Conservation (phyloP, 2,888 invertebrate genomes). For the Hydraecia micacea region DNA sequence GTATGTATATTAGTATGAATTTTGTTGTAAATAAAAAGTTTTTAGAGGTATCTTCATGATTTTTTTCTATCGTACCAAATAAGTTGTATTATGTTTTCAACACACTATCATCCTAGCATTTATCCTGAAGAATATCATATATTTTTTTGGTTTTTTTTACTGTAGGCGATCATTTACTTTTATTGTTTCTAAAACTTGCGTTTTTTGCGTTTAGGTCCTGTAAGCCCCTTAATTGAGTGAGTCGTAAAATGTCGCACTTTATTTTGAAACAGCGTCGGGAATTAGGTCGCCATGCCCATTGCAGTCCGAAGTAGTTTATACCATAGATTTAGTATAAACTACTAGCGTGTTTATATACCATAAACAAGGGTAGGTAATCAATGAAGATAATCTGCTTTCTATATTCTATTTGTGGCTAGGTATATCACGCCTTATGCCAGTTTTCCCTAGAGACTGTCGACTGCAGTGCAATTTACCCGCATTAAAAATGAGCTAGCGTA, state of each 20-base stretch:
- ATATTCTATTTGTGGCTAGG: conserved; percentile 5
- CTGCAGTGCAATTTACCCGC: conserved; percentile 51
- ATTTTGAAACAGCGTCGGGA: conserved; percentile 5
- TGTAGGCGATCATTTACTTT: too few species aligned
- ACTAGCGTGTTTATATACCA: not conserved
- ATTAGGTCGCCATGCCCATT: conserved; percentile 14
- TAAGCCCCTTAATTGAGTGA: conserved; percentile 1
- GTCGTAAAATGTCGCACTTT: conserved; percentile 14
- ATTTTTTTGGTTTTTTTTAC: too few species aligned
- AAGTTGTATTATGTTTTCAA: too few species aligned
- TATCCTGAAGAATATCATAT: too few species aligned
- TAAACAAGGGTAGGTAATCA: conserved; percentile 6
- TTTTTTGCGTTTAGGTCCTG: too few species aligned
- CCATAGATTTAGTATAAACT: conserved; percentile 1
- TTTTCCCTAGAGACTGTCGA: conserved; percentile 45
- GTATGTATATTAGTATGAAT: too few species aligned
- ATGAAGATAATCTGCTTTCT: conserved; percentile 20
- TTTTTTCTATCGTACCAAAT: too few species aligned
- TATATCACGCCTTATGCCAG: conserved; percentile 18
- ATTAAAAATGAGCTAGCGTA: conserved; percentile 54
- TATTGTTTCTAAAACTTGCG: too few species aligned
- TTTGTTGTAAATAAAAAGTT: too few species aligned
- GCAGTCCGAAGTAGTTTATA: not conserved
- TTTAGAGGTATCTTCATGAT: too few species aligned
- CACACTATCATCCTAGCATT: too few species aligned